A percentile compares a stretch with the other conserved stretches of the same genome.
Conservation (phyloP, 2,888 invertebrate species). For the Oeneis ivallda region DNA sequence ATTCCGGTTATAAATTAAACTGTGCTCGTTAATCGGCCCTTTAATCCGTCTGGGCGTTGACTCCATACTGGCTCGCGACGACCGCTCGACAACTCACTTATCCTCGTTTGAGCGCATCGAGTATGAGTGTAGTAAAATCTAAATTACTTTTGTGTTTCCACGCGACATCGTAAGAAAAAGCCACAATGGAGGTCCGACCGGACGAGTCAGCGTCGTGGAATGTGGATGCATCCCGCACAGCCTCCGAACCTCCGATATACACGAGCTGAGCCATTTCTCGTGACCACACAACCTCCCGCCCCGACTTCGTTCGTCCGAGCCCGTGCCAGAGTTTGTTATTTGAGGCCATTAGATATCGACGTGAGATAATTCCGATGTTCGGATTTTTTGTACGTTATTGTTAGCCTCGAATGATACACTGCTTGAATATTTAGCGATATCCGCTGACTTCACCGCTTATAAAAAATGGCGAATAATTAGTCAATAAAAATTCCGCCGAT, state of each 20-base stretch:
- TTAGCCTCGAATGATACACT: conserved; percentile 79
- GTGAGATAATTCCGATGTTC: conserved; percentile 65
- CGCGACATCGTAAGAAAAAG: conserved; percentile 48
- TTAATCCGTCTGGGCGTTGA: conserved; percentile 80
- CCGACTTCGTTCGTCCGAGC: conserved; percentile 11
- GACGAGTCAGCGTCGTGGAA: conserved; percentile 70
- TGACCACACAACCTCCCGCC: conserved; percentile 28
- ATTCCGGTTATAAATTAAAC: conserved; percentile 78
- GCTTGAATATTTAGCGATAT: conserved; percentile 81
- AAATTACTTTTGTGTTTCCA: conserved; percentile 53
- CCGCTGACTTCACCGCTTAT: conserved; percentile 79
- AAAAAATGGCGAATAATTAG: conserved; percentile 81
- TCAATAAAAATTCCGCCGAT: conserved; percentile 81
- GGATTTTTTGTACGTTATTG: conserved; percentile 72
- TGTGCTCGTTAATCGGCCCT: conserved; percentile 76
- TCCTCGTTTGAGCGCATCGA: conserved; percentile 46
- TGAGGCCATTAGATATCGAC: conserved; percentile 61
- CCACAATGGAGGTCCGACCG: conserved; percentile 44
- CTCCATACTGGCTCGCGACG: conserved; percentile 52
- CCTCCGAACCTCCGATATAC: conserved; percentile 52
- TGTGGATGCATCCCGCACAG: conserved; percentile 65
- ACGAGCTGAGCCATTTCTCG: conserved; percentile 33
- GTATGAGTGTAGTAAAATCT: conserved; percentile 59
- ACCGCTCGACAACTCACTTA: conserved; percentile 55
- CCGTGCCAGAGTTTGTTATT: conserved; percentile 35